Evolutionary conservation across 1,140 invertebrate species (phyloP).

Genomic region (Cephus cinctus): DNA sequence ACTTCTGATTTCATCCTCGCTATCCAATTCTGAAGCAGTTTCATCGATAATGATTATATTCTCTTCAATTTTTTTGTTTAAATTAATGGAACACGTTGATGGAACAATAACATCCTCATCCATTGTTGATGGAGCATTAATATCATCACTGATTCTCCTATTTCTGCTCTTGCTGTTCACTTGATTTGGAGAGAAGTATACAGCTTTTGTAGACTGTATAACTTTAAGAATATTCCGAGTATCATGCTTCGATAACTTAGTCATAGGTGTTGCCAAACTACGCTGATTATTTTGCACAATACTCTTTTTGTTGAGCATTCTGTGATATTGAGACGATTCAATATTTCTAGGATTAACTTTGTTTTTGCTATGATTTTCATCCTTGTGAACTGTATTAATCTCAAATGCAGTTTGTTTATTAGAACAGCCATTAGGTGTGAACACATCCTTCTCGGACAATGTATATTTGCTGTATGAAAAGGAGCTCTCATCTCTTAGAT

Average conservation of each 20-base stretch:
- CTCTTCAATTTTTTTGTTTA: background rate
- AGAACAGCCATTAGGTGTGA: too few species aligned
- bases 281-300: background rate
- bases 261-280: constrained; percentile 1
- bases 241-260: constrained; percentile 15
- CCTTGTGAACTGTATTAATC: background rate
- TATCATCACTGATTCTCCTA: too few species aligned
- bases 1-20: constrained; percentile 15
- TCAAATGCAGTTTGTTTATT: background rate
- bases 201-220: constrained; percentile 1
- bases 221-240: constrained; percentile 15
- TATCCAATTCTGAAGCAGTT: constrained; percentile 21
- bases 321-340: background rate
- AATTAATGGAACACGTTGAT: constrained; percentile 1
- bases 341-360: background rate
- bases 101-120: background rate
- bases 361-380: background rate
- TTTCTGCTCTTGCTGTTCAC: constrained; percentile 2
- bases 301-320: background rate
- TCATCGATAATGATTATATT: constrained; percentile 14
- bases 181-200: constrained; percentile 5
- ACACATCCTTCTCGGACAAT: too few species aligned
- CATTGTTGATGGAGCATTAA: too few species aligned
- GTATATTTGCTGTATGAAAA: too few species aligned
- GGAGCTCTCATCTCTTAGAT: too few species aligned